Evolutionary conservation across 2,888 invertebrate species (phyloP), one percentile per base, ranked within the genome.

Genomic region (Orchesellides sinensis): DNA sequence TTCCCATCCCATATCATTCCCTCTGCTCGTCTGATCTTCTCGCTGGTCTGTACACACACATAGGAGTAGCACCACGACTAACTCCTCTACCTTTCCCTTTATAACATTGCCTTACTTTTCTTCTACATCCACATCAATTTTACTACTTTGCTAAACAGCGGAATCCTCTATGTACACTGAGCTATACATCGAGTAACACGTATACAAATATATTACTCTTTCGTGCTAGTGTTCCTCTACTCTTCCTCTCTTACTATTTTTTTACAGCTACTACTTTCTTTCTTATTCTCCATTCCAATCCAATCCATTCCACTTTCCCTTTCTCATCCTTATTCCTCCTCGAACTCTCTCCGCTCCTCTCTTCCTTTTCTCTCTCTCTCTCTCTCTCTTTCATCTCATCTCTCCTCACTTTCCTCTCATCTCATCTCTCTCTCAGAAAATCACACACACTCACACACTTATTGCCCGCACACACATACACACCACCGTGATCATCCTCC

Each of bases 1-100:
- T 75, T 75, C 75, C 75, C 66, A 75, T 65, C 75, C 75, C 75
- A 75, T 75, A 77, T 68, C 69, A 77, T 69, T 81, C 73, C 35
- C 49, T 23, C 35, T 35, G 21, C 29, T 69, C 32, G n/a, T 23
- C 54, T 29, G 49, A 65, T 47, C 47, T 65, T 45, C 66, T 45
- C 25, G 32, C 32, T 32, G 32, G 23, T 49, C 21, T 59, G 73
- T 61, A 61, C 74, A 74, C 73, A 74, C 73, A 35, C 6, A 35
- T n/a, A 29, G 19, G 19, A 17, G 69, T 6, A 35, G 47, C 45
- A 56, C 12, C 45, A 75, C 75, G 45, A 65, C 63, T 29, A 21
- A 29, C 75, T 40, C 75, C 32, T 63, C 65, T 59, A 29, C 21
- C 40, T 40, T 8, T 40, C 40, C 10, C 4, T 40, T 40, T n/a